These are phyloP conservation scores for Salticus scenicus DNA, from an alignment of 2,888 invertebrate genomes.

Conservation along the genomic window DNA sequence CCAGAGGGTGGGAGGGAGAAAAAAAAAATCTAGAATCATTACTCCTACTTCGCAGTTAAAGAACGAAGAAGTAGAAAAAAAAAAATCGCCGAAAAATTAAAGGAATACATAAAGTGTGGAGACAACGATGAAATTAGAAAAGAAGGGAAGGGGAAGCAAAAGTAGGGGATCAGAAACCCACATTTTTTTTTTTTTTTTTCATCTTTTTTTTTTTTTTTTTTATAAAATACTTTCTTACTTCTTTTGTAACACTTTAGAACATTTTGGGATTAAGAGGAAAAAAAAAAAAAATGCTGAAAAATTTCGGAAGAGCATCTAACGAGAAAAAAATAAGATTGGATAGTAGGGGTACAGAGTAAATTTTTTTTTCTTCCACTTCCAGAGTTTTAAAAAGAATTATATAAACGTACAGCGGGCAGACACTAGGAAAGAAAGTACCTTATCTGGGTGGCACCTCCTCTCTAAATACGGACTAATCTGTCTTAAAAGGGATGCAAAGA, in stretches of 20 bases:
- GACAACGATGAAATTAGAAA: constrained; percentile 69
- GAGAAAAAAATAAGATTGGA: constrained; percentile 57
- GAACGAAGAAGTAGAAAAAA: constrained; percentile 27
- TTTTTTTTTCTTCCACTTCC: constrained; percentile 23
- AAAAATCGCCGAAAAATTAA: constrained; percentile 67
- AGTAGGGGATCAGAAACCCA: constrained; percentile 5
- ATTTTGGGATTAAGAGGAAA: constrained; percentile 61
- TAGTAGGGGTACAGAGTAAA: not conserved
- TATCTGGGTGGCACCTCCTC: constrained; percentile 60
- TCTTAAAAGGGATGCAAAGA: constrained; percentile 63
- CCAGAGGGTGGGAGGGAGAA: constrained; percentile 18
- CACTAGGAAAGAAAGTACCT: constrained; percentile 52
- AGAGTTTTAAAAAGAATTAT: constrained; percentile 64
- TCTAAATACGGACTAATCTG: constrained; percentile 70
- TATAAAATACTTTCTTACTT: constrained; percentile 49
- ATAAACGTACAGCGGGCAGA: constrained; percentile 30
- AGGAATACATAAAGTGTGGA: constrained; percentile 69
- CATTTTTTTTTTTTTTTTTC: not conserved
- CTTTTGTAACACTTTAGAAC: constrained; percentile 68
- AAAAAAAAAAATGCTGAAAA: constrained; percentile 26
- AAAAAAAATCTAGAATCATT: constrained; percentile 53
- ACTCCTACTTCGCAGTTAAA: constrained; percentile 42
- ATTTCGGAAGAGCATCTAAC: constrained; percentile 52
- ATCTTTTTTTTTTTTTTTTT: constrained; percentile 26
- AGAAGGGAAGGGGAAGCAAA: constrained; percentile 20